These are phyloP conservation scores for Corythoichthys intestinalis DNA, from an alignment of 2,113 vertebrate species.

Conservation along the genomic window DNA sequence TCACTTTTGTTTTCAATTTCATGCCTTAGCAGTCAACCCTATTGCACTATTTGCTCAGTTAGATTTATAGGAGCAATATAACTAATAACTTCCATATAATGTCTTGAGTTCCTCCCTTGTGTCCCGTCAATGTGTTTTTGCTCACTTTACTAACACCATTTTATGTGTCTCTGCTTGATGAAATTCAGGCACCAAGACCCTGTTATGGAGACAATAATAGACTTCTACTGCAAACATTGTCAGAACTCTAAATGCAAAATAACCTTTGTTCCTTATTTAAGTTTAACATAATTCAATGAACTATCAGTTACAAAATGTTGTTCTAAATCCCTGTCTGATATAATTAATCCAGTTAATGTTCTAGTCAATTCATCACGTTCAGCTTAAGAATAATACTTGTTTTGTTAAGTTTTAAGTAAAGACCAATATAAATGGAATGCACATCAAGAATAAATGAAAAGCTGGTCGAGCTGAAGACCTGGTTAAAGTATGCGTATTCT, in stretches of 20 bases:
- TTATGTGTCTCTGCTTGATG: constrained; percentile 32
- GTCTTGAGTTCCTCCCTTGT: constrained; percentile 37
- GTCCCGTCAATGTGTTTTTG: constrained; percentile 24
- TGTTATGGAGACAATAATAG: not conserved
- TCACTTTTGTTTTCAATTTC: constrained; percentile 64
- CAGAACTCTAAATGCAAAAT: not conserved
- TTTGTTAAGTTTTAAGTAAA: not conserved
- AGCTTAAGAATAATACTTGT: not conserved
- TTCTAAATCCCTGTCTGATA: not conserved
- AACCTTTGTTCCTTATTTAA: not conserved
- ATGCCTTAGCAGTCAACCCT: constrained; percentile 54
- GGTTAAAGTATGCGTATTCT: not conserved
- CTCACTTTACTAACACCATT: constrained; percentile 28
- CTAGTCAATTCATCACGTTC: not conserved
- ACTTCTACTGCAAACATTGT: not conserved
- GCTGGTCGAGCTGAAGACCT: not conserved
- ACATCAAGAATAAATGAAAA: not conserved
- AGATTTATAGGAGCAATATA: constrained; percentile 63
- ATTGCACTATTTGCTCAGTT: constrained; percentile 48
- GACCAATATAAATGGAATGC: not conserved
- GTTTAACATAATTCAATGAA: not conserved
- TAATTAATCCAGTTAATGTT: not conserved
- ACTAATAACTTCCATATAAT: constrained; percentile 51
- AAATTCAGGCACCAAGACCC: constrained; percentile 11
- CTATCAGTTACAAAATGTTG: not conserved